phyloP scores from a whole-genome alignment of 2,113 vertebrate genomes.

The Irena cyanogastra region DNA sequence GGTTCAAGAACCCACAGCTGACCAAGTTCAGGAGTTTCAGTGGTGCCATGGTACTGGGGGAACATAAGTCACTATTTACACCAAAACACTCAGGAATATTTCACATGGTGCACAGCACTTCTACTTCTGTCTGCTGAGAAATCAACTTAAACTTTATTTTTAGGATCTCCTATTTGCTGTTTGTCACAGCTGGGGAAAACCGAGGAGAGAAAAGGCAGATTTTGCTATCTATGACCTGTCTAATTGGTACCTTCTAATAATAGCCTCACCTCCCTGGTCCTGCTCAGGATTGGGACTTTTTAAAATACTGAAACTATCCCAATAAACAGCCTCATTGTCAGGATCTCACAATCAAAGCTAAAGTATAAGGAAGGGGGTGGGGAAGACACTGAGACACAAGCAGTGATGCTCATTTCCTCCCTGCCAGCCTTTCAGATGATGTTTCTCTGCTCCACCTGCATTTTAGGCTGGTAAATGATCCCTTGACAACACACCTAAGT shows the following conservation, averaged over 20 bases:
- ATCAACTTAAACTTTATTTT: not conserved
- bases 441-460: not conserved
- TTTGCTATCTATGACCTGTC: not conserved
- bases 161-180: not conserved
- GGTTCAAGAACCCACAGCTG: not conserved
- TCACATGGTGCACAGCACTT: not conserved
- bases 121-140: not conserved
- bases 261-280: not conserved
- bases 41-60: not conserved
- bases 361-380: not conserved
- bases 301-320: not conserved
- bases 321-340: not conserved
- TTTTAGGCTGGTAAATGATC: not conserved
- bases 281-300: not conserved
- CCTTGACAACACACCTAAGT: not conserved
- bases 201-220: not conserved
- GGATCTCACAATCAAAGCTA: not conserved
- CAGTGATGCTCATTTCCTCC: not conserved
- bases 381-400: not conserved
- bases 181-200: not conserved
- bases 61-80: slow-evolving; percentile 23
- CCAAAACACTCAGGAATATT: slow-evolving; percentile 18
- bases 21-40: not conserved
- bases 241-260: not conserved
- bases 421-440: not conserved